Conservation (phyloP, 2,888 invertebrate genomes). For the Chironomus riparius region DNA sequence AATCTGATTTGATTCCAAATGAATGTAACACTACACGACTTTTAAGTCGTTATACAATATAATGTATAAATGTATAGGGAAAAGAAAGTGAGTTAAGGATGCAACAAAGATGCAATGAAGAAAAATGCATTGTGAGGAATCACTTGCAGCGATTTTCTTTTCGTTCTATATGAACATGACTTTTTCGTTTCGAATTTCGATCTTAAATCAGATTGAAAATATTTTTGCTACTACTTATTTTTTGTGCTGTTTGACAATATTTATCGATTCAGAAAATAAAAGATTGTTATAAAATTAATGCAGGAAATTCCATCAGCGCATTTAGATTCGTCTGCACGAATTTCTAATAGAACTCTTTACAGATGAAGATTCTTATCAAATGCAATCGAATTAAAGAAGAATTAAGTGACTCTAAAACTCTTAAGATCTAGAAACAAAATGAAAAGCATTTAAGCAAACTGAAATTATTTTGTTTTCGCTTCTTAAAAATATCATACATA, state of each 20-base stretch:
- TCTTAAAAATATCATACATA: no score
- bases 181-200: not conserved
- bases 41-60: conserved; percentile 4
- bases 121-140: not conserved
- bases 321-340: no score
- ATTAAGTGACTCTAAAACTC: no score
- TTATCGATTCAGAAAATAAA: no score
- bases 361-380: no score
- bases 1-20: conserved; percentile 19
- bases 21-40: conserved; percentile 20
- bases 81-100: not conserved
- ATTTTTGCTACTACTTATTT: not conserved
- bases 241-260: not conserved
- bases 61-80: not conserved
- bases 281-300: no score
- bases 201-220: not conserved
- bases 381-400: no score
- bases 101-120: not conserved
- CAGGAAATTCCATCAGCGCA: no score
- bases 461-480: no score
- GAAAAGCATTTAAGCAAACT: no score
- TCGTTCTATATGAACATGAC: not conserved
- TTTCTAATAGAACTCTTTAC: no score
- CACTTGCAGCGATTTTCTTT: not conserved
- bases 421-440: no score